Base-by-base conservation (phyloP, 92 coral and sea anemone genomes). In the Porites divaricata region DNA sequence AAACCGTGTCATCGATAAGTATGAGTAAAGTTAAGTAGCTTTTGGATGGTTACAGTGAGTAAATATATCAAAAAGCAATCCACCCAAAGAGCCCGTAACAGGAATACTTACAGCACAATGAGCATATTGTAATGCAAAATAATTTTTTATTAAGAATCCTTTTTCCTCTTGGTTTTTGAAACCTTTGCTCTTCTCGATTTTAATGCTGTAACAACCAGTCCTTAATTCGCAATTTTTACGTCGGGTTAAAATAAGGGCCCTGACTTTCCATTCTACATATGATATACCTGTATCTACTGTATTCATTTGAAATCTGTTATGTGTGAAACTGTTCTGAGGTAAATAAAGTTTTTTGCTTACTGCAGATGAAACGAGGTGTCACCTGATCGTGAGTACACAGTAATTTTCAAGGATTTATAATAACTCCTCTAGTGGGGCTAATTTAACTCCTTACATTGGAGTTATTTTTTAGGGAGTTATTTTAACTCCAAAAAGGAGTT, bases 271-370 rank as follows among this genome's bases (percentile, higher is more conserved):
- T 10, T 22, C 72, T 65, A 50, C 82, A 69, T 41, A 2, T 70
- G 76, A 80, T 80, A 56, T 68, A 17, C 54, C 21, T 67, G 25
- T 48, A 3, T 80, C 63, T 63, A 2, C 62, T 59, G 25, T 72
- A 73, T 74, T 71, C 45, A 35, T 5, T 35, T 35, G 45, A 35
- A 35, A 35, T 71, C 73, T 49, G 63, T 72, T 25, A 57, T 23
- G 51, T 82, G 72, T 82, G 72, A 82, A 82, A 35, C 45, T 35
- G 45, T 35, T 35, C 72, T 82, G 79, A 72, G 77, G 72, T 72
- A 72, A 80, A 72, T 82, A 82, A 82, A 82, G 41, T 61, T 82
- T 28, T 72, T 73, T 54, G 86, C 79, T 24, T 82, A 82, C 86
- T 72, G 79, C 75, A 59, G 20, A 15, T 65, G 57, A 45, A 48